Evolutionary conservation across 1,140 invertebrate genomes (phyloP).

Genomic region (Samia ricini): DNA sequence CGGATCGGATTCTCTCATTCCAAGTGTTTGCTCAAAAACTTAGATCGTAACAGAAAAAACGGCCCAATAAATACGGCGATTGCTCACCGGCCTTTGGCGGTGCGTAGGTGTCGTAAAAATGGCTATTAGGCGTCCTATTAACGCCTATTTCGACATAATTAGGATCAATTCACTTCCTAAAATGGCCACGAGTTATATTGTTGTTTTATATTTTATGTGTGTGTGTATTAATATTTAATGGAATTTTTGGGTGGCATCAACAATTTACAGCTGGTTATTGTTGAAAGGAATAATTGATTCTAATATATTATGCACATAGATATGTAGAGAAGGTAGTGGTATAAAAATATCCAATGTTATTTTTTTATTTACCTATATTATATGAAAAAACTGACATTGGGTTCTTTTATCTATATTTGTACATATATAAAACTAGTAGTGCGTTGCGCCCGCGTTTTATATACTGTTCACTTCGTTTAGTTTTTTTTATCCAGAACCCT

Average conservation of each 20-base stretch:
- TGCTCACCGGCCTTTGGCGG: constrained; percentile 58
- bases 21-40: constrained; percentile 64
- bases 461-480: too few species aligned
- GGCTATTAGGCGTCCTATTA: constrained; percentile 71
- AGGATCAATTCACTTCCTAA: constrained; percentile 62
- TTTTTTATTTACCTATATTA: too few species aligned
- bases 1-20: constrained; percentile 45
- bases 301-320: not conserved
- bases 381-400: too few species aligned
- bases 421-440: too few species aligned
- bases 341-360: not conserved
- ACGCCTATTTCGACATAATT: constrained; percentile 75
- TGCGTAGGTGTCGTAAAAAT: constrained; percentile 54
- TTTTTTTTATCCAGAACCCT: too few species aligned
- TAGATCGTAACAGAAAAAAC: constrained; percentile 56
- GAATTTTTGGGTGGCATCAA: constrained; percentile 20
- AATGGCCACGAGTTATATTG: constrained; percentile 48
- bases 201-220: constrained; percentile 58
- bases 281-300: constrained; percentile 1
- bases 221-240: constrained; percentile 37
- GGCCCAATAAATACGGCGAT: constrained; percentile 62
- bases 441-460: too few species aligned
- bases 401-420: too few species aligned
- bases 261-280: constrained; percentile 1
- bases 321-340: not conserved